A percentile compares a stretch with the other conserved stretches of the same genome.
These are phyloP conservation scores for Sinonovacula constricta DNA, from an alignment of 1,140 invertebrate species.

Conservation along the genomic window DNA sequence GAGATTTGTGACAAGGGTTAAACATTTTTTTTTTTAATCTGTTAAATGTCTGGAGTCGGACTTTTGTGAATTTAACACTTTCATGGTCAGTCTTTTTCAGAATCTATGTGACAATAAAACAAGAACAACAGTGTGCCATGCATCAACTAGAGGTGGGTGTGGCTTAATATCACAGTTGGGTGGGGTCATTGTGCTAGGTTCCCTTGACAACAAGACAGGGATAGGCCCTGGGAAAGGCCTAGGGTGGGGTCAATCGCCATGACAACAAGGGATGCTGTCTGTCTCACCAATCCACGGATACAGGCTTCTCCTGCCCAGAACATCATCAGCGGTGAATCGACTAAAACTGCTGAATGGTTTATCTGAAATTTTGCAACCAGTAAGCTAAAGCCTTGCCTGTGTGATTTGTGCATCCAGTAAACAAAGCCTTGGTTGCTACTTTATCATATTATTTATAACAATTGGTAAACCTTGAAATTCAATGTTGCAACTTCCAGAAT, in stretches of 20 bases:
- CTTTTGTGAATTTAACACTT: too few relatives aligned
- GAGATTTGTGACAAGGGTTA: too few relatives aligned
- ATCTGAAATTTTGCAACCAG: too few relatives aligned
- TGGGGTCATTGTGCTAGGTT: not conserved
- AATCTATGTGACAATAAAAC: not conserved
- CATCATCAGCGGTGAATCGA: slow-evolving; percentile 48
- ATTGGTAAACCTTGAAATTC: too few relatives aligned
- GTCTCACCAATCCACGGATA: slow-evolving; percentile 67
- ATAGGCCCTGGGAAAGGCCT: not conserved
- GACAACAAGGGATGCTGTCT: not conserved
- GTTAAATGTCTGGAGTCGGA: too few relatives aligned
- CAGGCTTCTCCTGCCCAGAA: slow-evolving; percentile 59
- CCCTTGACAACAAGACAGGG: not conserved
- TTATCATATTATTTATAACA: too few relatives aligned
- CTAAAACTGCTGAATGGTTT: slow-evolving; percentile 10
- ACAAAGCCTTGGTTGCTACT: too few relatives aligned
- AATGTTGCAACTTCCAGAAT: too few relatives aligned
- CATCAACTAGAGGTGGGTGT: not conserved
- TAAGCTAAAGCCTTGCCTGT: too few relatives aligned
- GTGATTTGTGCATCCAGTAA: too few relatives aligned
- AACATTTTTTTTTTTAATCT: too few relatives aligned
- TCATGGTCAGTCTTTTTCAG: too few relatives aligned
- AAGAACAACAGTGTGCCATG: not conserved
- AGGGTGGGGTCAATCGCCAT: not conserved
- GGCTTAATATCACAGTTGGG: not conserved